Percentiles rank a stretch among this genome's conserved stretches.
Conservation (phyloP, 2,888 invertebrate species). For the Yponomeuta evonymella region DNA sequence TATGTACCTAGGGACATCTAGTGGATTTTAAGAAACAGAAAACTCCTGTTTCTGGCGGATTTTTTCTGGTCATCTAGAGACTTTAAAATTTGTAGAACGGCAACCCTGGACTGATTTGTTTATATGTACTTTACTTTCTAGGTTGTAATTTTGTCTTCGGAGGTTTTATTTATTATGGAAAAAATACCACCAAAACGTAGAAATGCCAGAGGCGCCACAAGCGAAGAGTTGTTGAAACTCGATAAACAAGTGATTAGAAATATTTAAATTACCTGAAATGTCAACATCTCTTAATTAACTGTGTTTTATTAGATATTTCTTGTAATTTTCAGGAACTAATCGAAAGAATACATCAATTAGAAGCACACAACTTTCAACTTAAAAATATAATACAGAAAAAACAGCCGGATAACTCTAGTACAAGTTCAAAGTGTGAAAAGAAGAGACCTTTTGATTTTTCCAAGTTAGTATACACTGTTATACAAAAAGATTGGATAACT, state of each 20-base stretch:
- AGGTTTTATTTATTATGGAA: constrained; percentile 4
- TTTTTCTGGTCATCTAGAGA: too few species aligned
- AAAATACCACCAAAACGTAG: constrained; percentile 8
- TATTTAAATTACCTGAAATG: constrained; percentile 2
- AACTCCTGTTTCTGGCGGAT: too few species aligned
- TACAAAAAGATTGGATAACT: too few species aligned
- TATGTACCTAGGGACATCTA: too few species aligned
- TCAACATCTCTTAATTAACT: constrained; percentile 26
- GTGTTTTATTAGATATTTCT: constrained; percentile 18
- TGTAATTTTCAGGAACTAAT: constrained; percentile 79
- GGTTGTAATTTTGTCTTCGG: neutral
- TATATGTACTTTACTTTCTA: neutral
- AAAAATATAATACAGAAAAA: constrained; percentile 80
- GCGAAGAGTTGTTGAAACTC: constrained; percentile 31
- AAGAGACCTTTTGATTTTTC: constrained; percentile 79
- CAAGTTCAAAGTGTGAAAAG: constrained; percentile 24
- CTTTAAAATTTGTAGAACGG: too few species aligned
- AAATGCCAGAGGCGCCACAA: neutral
- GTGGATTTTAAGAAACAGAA: too few species aligned
- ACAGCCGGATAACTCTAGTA: constrained; percentile 34
- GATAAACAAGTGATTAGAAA: constrained; percentile 46
- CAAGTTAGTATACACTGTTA: constrained; percentile 51
- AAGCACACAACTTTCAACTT: constrained; percentile 87
- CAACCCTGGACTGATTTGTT: neutral
- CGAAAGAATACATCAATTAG: constrained; percentile 81